Evolutionary conservation across 2,888 invertebrate species (phyloP), one percentile per base, ranked within the genome.

Genomic region (Melitaea athalia): DNA sequence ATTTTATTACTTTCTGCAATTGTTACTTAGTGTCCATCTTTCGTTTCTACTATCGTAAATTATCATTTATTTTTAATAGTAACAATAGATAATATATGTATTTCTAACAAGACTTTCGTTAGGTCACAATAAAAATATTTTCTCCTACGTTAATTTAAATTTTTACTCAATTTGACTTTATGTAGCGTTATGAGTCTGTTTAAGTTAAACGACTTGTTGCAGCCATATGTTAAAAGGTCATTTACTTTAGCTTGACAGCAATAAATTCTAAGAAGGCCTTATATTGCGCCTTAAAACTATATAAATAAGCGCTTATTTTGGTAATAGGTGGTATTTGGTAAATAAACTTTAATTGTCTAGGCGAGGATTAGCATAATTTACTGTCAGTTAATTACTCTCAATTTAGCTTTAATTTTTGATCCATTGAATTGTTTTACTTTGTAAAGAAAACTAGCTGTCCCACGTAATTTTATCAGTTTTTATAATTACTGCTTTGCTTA

Each of bases 181-280:
- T 15, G 38, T 57, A 42, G 15, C 33, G 33, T 33, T 55, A 38
- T 50, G 5, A 62, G 62, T 49, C 62, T 50, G n/a, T 31, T 10
- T 15, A 6, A 15, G 15, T 31, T 59, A 55, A 24, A 12, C 31
- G 31, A 60, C 45, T 38, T 53, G 59, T 43, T 60, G 60, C 33
- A 53, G 52, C 14, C 5, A 53, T 66, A 17, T 64, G 57, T 53
- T 15, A 52, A 33, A 42, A 55, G 55, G 45, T 60, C 50, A 69
- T 69, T 69, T 61, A 62, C 64, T 61, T 59, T 8, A 62, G 61
- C 43, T 68, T 61, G 17, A 43, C 57, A 33, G 68, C 61, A 69
- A 64, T 69, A 64, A 64, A 64, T 64, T 69, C 74, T 76, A 15
- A 60, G n/a, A 43, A 47, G 60, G 53, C 47, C 65, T 66, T 60